Conservation (phyloP, 2,888 invertebrate genomes). For the Apoda limacodes region DNA sequence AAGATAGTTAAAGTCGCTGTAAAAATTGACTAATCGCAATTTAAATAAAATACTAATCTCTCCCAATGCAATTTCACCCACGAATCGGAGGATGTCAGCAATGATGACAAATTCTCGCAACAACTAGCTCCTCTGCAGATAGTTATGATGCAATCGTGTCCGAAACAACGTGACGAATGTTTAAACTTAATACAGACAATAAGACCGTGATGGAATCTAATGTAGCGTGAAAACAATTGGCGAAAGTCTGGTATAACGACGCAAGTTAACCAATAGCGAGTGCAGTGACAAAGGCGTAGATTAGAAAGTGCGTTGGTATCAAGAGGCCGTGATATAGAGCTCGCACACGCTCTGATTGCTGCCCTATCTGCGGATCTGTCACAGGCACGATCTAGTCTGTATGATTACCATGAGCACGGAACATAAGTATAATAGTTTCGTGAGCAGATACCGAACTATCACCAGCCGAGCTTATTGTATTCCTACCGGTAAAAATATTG, state of each 20-base stretch:
- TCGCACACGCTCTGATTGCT: constrained; percentile 63
- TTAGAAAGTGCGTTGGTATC: constrained; percentile 66
- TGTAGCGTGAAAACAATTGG: constrained; percentile 67
- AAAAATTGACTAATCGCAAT: constrained; percentile 52
- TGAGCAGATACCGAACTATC: too few relatives aligned
- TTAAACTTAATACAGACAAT: constrained; percentile 27
- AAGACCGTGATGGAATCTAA: constrained; percentile 51
- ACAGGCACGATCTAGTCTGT: too few relatives aligned
- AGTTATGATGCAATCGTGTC: constrained; percentile 38
- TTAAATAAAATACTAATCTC: constrained; percentile 33
- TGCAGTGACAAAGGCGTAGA: constrained; percentile 65
- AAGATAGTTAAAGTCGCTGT: too few relatives aligned
- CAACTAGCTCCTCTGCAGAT: constrained; percentile 15
- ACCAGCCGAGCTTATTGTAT: too few relatives aligned
- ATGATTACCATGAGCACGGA: too few relatives aligned
- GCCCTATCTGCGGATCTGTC: constrained; percentile 65
- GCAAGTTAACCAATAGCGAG: constrained; percentile 56
- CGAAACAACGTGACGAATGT: constrained; percentile 36
- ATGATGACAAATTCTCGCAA: too few relatives aligned
- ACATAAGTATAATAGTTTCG: too few relatives aligned
- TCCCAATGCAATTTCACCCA: too few relatives aligned
- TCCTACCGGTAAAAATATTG: too few relatives aligned
- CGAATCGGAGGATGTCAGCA: too few relatives aligned
- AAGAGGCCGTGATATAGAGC: constrained; percentile 53
- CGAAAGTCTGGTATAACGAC: constrained; percentile 61